Percentiles rank a stretch among this genome's conserved stretches.
Conservation (phyloP, 2,888 invertebrate genomes). For the Oligia latruncula region DNA sequence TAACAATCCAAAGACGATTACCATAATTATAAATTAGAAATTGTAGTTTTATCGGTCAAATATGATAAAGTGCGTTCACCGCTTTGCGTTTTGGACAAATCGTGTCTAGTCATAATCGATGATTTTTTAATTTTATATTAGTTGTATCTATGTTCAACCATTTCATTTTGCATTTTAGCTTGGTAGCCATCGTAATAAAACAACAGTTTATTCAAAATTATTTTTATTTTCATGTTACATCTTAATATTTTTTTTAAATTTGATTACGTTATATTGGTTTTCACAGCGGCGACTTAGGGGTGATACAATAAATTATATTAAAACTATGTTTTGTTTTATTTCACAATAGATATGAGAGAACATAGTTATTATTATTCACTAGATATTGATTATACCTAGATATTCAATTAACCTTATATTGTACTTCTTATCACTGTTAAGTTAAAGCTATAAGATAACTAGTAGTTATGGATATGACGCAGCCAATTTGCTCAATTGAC, state of each 20-base stretch:
- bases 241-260: constrained; percentile 46
- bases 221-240: constrained; percentile 59
- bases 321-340: constrained; percentile 71
- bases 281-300: constrained; percentile 61
- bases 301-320: constrained; percentile 63
- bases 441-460: constrained; percentile 42
- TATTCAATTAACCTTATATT: constrained; percentile 22
- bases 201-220: constrained; percentile 46
- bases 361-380: constrained; percentile 32
- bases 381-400: constrained; percentile 6
- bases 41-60: constrained; percentile 15
- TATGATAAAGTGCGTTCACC: constrained; percentile 35
- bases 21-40: not conserved
- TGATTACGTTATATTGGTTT: constrained; percentile 57
- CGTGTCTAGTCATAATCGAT: constrained; percentile 58
- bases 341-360: constrained; percentile 51
- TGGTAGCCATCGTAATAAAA: constrained; percentile 35
- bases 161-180: constrained; percentile 56
- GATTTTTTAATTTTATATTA: constrained; percentile 44
- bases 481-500: not conserved
- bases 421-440: constrained; percentile 48
- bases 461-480: constrained; percentile 3
- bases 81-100: constrained; percentile 48
- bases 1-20: constrained; percentile 33
- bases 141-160: constrained; percentile 49